A percentile compares a stretch with the other conserved stretches of the same genome.
Conservation (phyloP, 2,888 invertebrate genomes). For the Athetis lepigone region DNA sequence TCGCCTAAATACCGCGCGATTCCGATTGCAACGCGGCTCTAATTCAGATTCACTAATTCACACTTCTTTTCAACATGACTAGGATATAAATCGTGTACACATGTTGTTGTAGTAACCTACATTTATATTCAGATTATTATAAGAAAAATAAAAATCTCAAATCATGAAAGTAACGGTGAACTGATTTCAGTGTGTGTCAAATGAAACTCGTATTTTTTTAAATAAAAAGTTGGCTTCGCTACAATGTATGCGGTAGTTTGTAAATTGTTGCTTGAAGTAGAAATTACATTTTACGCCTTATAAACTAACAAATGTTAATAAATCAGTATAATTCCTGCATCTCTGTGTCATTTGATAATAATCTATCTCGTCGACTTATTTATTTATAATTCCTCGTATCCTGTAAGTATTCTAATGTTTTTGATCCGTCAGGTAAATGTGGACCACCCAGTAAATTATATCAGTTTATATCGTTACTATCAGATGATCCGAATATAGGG, state of each 20-base stretch:
- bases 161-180: slow-evolving; percentile 5
- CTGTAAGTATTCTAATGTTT: slow-evolving; percentile 27
- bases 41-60: slow-evolving; percentile 42
- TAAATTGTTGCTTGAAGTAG: background rate
- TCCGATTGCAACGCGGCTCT: slow-evolving; percentile 39
- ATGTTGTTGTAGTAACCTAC: background rate
- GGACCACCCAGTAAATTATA: slow-evolving; percentile 59
- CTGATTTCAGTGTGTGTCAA: background rate
- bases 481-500: slow-evolving; percentile 64
- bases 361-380: slow-evolving; percentile 36
- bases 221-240: slow-evolving; percentile 16
- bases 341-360: slow-evolving; percentile 22
- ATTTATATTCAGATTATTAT: background rate
- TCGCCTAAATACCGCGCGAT: slow-evolving; percentile 46
- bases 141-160: background rate
- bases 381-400: slow-evolving; percentile 41
- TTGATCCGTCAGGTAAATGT: slow-evolving; percentile 27
- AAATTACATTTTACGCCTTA: slow-evolving; percentile 3
- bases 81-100: background rate
- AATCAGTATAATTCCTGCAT: slow-evolving; percentile 6
- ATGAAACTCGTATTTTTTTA: slow-evolving; percentile 3
- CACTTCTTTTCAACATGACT: slow-evolving; percentile 27
- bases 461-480: slow-evolving; percentile 56
- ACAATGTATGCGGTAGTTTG: background rate
- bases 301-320: slow-evolving; percentile 1